These are phyloP conservation scores for Oryctolagus cuniculus DNA, from an alignment of 2,113 vertebrate species.

Conservation along the genomic window DNA sequence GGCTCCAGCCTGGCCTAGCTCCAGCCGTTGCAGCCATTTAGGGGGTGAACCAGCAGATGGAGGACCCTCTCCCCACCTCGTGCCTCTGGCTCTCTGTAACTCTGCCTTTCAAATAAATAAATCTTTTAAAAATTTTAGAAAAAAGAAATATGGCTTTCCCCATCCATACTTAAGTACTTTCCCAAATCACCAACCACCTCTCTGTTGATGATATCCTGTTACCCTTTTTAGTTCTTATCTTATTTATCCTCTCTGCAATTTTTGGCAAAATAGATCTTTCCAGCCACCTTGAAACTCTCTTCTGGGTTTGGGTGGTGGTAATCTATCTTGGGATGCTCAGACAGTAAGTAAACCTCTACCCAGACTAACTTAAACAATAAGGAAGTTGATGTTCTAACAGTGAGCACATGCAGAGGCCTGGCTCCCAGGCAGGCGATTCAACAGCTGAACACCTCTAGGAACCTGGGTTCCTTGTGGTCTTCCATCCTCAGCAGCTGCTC, in stretches of 20 bases:
- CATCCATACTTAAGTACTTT: too few species aligned
- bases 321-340: neutral
- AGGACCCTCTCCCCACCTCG: too few species aligned
- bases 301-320: neutral
- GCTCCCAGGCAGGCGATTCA: neutral
- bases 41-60: too few species aligned
- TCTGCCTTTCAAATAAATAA: too few species aligned
- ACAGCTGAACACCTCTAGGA: neutral
- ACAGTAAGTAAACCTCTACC: neutral
- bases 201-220: neutral
- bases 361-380: neutral
- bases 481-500: neutral
- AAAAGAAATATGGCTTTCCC: neutral
- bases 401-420: neutral
- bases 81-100: too few species aligned
- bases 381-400: neutral
- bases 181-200: neutral
- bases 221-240: neutral
- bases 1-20: too few species aligned
- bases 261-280: neutral
- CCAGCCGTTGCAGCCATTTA: too few species aligned
- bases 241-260: neutral
- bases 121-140: too few species aligned
- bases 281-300: neutral
- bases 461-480: neutral